These are phyloP conservation scores for Acronicta psi DNA, from an alignment of 2,888 invertebrate genomes.

Conservation along the genomic window DNA sequence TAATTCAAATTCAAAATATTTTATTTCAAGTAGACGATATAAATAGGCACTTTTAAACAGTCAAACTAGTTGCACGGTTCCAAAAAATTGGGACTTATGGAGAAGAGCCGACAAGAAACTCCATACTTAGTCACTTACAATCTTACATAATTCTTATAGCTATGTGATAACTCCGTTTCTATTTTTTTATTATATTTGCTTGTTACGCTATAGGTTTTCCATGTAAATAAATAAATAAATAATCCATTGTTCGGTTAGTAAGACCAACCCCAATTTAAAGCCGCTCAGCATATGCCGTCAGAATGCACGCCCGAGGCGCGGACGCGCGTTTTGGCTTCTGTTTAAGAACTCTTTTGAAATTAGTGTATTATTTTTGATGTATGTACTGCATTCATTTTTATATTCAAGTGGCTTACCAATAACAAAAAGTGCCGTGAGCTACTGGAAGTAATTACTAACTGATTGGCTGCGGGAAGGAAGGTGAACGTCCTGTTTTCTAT, in stretches of 20 bases:
- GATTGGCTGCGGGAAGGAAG: conserved; percentile 28
- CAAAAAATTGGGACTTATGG: no score
- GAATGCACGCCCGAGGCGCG: conserved; percentile 78
- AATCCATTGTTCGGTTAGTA: conserved; percentile 35
- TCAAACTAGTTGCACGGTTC: no score
- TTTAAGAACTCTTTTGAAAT: conserved; percentile 81
- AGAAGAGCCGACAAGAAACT: no score
- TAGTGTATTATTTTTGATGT: conserved; percentile 71
- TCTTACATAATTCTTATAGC: no score
- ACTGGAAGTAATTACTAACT: conserved; percentile 43
- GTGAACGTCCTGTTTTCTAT: conserved; percentile 16
- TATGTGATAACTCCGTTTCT: no score
- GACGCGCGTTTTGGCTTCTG: conserved; percentile 86
- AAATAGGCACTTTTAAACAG: no score
- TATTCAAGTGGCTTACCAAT: conserved; percentile 45
- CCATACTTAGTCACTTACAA: no score
- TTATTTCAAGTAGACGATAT: no score
- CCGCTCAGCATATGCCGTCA: conserved; percentile 68
- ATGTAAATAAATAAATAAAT: no score
- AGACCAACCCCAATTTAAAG: conserved; percentile 56
- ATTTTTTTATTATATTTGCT: no score
- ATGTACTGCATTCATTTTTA: conserved; percentile 45
- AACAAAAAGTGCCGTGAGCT: conserved; percentile 49
- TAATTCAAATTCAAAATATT: no score
- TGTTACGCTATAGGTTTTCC: no score